Percentiles rank a stretch among this genome's conserved stretches.
These are phyloP conservation scores for Phengaris alcon DNA, from an alignment of 2,888 invertebrate genomes.

Conservation along the genomic window DNA sequence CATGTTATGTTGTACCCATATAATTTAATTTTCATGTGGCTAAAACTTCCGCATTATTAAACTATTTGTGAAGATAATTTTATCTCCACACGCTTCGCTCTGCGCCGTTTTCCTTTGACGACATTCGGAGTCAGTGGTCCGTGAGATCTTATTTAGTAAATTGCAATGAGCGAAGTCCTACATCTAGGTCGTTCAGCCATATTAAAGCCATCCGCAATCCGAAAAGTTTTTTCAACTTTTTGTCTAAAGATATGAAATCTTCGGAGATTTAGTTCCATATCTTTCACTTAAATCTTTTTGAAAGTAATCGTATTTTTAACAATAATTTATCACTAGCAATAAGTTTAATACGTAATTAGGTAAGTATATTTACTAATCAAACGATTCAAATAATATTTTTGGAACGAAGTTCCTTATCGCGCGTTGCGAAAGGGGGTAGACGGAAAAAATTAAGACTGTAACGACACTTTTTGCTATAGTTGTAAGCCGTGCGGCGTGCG, in stretches of 20 bases:
- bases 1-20: too few relatives aligned
- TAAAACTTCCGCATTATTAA: not conserved
- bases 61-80: not conserved
- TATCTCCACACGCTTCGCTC: not conserved
- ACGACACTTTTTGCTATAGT: too few relatives aligned
- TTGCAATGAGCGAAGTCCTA: slow-evolving; percentile 20
- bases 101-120: not conserved
- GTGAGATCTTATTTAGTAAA: slow-evolving; percentile 20
- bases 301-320: too few relatives aligned
- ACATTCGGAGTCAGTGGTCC: slow-evolving; percentile 1
- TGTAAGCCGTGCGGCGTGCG: too few relatives aligned
- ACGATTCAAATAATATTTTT: too few relatives aligned
- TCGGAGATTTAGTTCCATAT: not conserved
- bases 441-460: too few relatives aligned
- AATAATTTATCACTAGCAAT: too few relatives aligned
- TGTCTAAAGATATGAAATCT: not conserved
- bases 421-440: too few relatives aligned
- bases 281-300: too few relatives aligned
- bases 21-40: not conserved
- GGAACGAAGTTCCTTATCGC: too few relatives aligned
- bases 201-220: slow-evolving; percentile 13
- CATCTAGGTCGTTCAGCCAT: slow-evolving; percentile 20
- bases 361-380: too few relatives aligned
- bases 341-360: too few relatives aligned
- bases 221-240: not conserved